Base-by-base conservation (phyloP, 1,140 invertebrate genomes). In the Conopomorpha cramerella region DNA sequence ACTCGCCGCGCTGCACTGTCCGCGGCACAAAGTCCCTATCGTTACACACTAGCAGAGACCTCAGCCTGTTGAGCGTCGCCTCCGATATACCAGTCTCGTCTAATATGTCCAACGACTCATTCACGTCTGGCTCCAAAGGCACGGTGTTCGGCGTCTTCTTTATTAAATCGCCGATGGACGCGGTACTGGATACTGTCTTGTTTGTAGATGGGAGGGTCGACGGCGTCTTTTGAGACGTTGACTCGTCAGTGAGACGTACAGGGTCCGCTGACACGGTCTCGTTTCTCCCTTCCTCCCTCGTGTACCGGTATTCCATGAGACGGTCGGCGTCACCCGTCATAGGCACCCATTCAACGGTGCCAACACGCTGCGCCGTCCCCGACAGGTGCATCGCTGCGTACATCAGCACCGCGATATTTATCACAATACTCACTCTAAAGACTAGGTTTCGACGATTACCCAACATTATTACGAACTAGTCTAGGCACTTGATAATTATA, bases 1-100 rank as follows among this genome's bases (percentile, higher is more conserved):
- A 95, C 50, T 92, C 90, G 8, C 92, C 92, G 6, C 91, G 82
- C 55, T 93, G 91, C 31, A 85, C 78, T 8, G 84, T 88, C 42
- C 82, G 81, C 8, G 84, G 81, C 18, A 81, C 67, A 46, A 79
- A 76, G 1, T 82, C 78, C 41, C 80, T 85, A 41, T 91, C 88
- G 36, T 84, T 77, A 53, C 90, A 92, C 17, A 71, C 73, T 14
- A 82, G 54, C 6, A 81, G 45, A 7, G 61, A 52, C 3, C 72
- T 59, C 23, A 79, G 49, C 8, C 53, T 51, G 7, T 46, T 40
- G 10, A 73, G 39, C 0, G 74, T 72, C 8, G 56, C 33, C 2
- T 63, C 58, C 14, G 62, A 58, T 17, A 79, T 37, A 1, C 56
- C 57, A 29, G 65, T 70, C 45, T 78, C 70, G 30, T 79, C 71